Evolutionary conservation across 2,113 vertebrate species (phyloP).

Genomic region (Mastomys natalensis): DNA sequence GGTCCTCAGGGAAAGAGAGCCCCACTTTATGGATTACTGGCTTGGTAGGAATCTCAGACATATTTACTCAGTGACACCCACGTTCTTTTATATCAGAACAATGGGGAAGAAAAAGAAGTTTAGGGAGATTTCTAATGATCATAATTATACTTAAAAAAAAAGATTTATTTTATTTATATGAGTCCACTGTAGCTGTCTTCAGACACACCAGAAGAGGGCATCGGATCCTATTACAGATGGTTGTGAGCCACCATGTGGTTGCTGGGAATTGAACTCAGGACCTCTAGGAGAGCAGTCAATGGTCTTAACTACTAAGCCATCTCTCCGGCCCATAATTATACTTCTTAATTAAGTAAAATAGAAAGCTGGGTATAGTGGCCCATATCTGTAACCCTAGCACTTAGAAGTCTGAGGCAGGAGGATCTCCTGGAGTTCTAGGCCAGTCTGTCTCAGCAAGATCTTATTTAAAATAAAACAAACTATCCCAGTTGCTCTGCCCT

Average conservation of each 20-base stretch:
- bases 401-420: background rate
- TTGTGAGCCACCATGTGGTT: too few relatives aligned
- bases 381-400: background rate
- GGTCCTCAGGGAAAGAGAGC: background rate
- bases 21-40: background rate
- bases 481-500: background rate
- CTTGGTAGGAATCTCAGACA: background rate
- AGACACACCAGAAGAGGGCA: too few relatives aligned
- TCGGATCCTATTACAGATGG: too few relatives aligned
- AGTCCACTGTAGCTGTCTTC: too few relatives aligned
- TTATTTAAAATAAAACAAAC: background rate
- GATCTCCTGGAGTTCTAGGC: background rate
- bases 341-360: conserved; percentile 54
- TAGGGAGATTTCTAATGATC: conserved; percentile 3
- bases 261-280: too few relatives aligned
- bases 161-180: too few relatives aligned
- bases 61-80: background rate
- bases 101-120: background rate
- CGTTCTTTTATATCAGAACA: background rate
- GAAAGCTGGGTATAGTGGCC: background rate
- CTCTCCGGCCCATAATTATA: background rate
- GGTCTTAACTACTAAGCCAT: too few relatives aligned
- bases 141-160: conserved; percentile 43
- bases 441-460: background rate
- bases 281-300: too few relatives aligned